Evolutionary conservation across 1,140 invertebrate genomes (phyloP), one percentile per base, ranked within the genome.

Genomic region (Heliothis subflexa): DNA sequence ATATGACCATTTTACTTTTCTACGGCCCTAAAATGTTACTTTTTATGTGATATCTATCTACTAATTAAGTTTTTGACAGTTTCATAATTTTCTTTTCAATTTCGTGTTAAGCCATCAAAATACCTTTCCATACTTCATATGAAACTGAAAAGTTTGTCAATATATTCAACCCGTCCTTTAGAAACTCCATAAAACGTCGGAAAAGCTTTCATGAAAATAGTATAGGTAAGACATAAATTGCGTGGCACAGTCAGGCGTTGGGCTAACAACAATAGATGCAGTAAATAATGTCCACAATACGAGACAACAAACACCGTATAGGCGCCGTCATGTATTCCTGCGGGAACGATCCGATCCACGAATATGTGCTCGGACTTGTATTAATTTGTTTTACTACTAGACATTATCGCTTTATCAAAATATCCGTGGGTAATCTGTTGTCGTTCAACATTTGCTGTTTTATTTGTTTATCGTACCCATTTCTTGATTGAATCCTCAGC

Each of bases 281-380:
- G 54, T 73, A 59, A 73, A 73, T 73, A 47, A 73, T 52, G 54
- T 73, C 12, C 55, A 73, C 71, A 73, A 73, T 73, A 13, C 71
- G 40, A 49, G 71, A 47, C 55, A 47, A 14, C 33, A 18, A 49
- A 45, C 55, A 49, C 33, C 70, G 28, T 57, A 54, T 71, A 50
- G 68, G 16, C 47, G 52, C n/a, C 68, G 14, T 16, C 68, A n/a
- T 54, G 68, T 52, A 68, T 16, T 71, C 49, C 68, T 14, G 13
- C 25, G 68, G 50, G 52, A 1, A 54, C 25, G 68, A 25, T 33
- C 25, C 25, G 68, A 71, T 71, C 33, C 50, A 55, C 49, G 13
- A 40, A 33, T 71, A 28, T 55, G 18, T 55, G 21, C 18, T 25
- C 5, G 7, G 11, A 10, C 40, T 47, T 11, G 40, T 21, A 66